Conservation (phyloP, 2,888 invertebrate species). For the Encarsia formosa region DNA sequence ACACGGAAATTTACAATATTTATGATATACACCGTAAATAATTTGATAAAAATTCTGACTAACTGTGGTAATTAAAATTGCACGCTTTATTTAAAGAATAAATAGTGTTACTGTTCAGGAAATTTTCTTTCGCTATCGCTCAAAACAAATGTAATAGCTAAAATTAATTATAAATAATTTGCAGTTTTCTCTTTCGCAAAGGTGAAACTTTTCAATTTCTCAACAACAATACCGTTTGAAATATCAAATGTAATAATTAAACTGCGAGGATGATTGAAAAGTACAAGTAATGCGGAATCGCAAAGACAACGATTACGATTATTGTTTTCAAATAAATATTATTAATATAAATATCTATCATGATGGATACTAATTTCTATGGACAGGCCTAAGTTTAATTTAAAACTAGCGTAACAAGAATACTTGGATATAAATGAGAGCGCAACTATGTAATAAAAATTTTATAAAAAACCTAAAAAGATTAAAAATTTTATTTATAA, state of each 20-base stretch:
- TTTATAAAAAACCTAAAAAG: constrained; percentile 13
- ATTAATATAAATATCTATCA: too few relatives aligned
- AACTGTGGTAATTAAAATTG: too few relatives aligned
- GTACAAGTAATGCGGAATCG: not conserved
- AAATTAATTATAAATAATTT: too few relatives aligned
- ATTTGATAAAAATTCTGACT: too few relatives aligned
- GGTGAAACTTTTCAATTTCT: not conserved
- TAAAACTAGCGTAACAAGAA: constrained; percentile 18
- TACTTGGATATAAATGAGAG: constrained; percentile 23
- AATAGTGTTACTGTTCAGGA: too few relatives aligned
- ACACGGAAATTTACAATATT: too few relatives aligned
- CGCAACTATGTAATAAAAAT: constrained; percentile 9
- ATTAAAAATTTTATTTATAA: not conserved
- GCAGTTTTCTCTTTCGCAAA: too few relatives aligned
- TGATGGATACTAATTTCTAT: constrained; percentile 24
- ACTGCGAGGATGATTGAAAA: not conserved
- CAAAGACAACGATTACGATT: constrained; percentile 4
- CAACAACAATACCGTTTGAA: not conserved
- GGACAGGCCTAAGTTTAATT: constrained; percentile 16
- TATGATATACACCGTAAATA: too few relatives aligned
- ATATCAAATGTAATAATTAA: not conserved
- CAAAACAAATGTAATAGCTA: too few relatives aligned
- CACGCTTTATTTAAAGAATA: too few relatives aligned
- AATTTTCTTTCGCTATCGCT: too few relatives aligned
- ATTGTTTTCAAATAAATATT: constrained; percentile 1